These are phyloP conservation scores for Crypturellus tataupa DNA, from an alignment of 2,797 vertebrate genomes.

Conservation along the genomic window DNA sequence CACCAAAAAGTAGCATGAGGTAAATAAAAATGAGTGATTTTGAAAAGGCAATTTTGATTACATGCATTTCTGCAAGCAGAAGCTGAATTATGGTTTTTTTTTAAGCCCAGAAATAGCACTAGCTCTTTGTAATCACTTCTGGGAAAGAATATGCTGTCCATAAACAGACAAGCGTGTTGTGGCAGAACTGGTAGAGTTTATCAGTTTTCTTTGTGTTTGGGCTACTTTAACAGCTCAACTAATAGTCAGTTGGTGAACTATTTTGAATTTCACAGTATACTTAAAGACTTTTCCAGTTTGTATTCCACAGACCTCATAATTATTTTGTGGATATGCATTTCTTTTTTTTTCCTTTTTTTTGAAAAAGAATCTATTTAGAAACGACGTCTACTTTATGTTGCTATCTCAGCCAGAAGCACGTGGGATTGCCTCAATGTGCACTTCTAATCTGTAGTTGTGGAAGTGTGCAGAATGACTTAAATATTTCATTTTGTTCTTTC, in stretches of 20 bases:
- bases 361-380: background rate
- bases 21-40: background rate
- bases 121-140: background rate
- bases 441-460: background rate
- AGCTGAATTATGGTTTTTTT: background rate
- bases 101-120: background rate
- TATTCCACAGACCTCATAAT: background rate
- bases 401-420: background rate
- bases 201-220: background rate
- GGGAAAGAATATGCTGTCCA: accelerated
- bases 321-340: background rate
- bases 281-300: background rate
- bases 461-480: background rate
- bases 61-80: background rate
- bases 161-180: background rate
- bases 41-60: background rate
- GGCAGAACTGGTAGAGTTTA: background rate
- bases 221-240: background rate
- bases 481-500: background rate
- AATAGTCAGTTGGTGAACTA: background rate
- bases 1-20: background rate
- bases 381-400: background rate
- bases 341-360: background rate
- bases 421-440: accelerated
- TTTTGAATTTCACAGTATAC: background rate